Base-by-base conservation (phyloP, 2,888 invertebrate species). In the Parnassius glacialis region DNA sequence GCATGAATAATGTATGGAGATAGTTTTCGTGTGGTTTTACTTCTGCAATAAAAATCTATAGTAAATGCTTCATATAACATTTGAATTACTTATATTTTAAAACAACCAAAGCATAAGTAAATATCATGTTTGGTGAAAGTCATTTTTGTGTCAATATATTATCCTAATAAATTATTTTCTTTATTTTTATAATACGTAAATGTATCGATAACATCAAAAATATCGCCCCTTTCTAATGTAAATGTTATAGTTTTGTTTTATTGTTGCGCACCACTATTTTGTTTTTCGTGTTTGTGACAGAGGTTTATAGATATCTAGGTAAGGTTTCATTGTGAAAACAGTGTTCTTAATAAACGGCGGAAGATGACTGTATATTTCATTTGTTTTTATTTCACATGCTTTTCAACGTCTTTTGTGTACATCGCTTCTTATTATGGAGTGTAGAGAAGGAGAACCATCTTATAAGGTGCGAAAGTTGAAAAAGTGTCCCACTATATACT, bases 341-440 rank as follows among this genome's bases (percentile, higher is more conserved):
- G 84, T 86, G 87, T 87, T 88, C 86, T 84, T 83, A 90, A 87
- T 90, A 90, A 90, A 90, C 83, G 75, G 82, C 84, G 87, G 78
- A 81, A 82, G 73, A 85, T 80, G 73, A 79, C 63, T 10, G 64
- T 72, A 74, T 69, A 71, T 79, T 77, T 74, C 61, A 58, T 65
- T 68, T 61, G 16, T 11, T 42, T 53, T 47, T 56, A 47, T 59
- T n/a, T 44, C 11, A 44, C 20, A 20, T 54, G 12, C 20, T 16
- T 20, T 34, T 10, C 47, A 56, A 34, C 34, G 34, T 34, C 34
- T 34, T 34, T 34, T 34, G 34, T 34, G 20, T 34, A 34, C 34
- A 7, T 7, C 34, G 34, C 34, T 34, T 34, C 5, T n/a, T n/a
- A n/a, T n/a, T n/a, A n/a, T n/a, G n/a, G n/a, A n/a, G n/a, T n/a